These are phyloP conservation scores for Poecilobothrus nobilitatus DNA, from an alignment of 2,888 invertebrate species.

Conservation along the genomic window DNA sequence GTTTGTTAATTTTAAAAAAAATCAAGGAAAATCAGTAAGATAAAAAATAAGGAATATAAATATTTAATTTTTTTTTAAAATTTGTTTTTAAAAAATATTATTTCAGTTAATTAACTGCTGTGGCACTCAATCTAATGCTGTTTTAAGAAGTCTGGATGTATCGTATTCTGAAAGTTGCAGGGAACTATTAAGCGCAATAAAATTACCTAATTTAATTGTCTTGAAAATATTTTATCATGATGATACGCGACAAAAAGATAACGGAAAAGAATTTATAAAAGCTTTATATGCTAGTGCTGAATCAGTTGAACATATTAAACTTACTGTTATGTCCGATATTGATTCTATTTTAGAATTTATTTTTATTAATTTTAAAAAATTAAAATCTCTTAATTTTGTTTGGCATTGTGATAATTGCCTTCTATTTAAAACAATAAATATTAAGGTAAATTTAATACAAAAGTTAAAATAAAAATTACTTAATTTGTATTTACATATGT, in stretches of 20 bases:
- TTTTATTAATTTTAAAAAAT: not conserved
- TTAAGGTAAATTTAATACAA: not conserved
- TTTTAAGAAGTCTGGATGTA: not conserved
- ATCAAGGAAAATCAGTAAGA: not conserved
- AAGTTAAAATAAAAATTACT: not conserved
- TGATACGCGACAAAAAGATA: not conserved
- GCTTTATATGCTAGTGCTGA: not conserved
- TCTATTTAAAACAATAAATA: not conserved
- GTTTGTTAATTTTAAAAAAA: not conserved
- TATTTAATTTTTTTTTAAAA: too few relatives aligned
- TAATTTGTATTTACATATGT: not conserved
- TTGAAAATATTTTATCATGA: not conserved
- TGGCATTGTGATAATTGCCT: not conserved
- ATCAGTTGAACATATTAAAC: not conserved
- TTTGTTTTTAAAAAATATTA: too few relatives aligned
- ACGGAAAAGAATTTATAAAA: not conserved
- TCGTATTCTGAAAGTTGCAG: not conserved
- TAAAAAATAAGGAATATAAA: too few relatives aligned
- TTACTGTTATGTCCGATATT: not conserved
- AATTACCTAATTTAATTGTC: not conserved
- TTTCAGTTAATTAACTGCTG: too few relatives aligned
- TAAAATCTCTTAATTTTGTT: not conserved
- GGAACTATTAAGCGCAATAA: not conserved
- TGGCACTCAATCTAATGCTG: not conserved
- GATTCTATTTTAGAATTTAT: not conserved